Conservation (phyloP, 2,113 vertebrate genomes). For the Ptilonorhynchus violaceus region DNA sequence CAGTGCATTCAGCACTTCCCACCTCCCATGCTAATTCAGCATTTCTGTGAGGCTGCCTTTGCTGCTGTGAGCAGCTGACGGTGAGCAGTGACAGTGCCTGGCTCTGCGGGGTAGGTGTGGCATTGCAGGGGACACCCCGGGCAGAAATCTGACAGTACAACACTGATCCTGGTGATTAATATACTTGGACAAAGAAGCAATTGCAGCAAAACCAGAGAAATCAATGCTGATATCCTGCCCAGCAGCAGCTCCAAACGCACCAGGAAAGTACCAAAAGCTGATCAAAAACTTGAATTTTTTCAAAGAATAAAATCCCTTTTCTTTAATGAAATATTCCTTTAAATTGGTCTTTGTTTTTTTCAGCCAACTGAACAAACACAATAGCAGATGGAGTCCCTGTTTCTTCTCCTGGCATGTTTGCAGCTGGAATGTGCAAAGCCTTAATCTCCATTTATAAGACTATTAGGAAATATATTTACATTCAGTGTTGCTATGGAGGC, state of each 20-base stretch:
- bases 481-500: not conserved
- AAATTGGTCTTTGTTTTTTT: not conserved
- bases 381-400: not conserved
- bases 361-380: not conserved
- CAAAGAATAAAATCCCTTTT: not conserved
- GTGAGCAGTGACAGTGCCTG: not conserved
- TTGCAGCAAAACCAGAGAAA: not conserved
- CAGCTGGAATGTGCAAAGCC: conserved; percentile 26
- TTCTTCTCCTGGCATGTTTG: not conserved
- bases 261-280: not conserved
- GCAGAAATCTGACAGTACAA: not conserved
- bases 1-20: not conserved
- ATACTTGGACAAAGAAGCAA: not conserved
- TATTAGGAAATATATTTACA: conserved; percentile 2
- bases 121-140: not conserved
- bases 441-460: conserved; percentile 1
- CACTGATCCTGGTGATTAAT: not conserved
- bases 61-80: not conserved
- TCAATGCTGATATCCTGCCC: not conserved
- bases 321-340: not conserved
- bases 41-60: not conserved
- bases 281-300: not conserved
- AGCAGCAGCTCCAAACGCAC: not conserved
- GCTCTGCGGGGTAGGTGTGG: not conserved
- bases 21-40: not conserved